A percentile compares a stretch with the other conserved stretches of the same genome.
These are phyloP conservation scores for Coregonus clupeaformis DNA, from an alignment of 2,113 vertebrate genomes.

Conservation along the genomic window DNA sequence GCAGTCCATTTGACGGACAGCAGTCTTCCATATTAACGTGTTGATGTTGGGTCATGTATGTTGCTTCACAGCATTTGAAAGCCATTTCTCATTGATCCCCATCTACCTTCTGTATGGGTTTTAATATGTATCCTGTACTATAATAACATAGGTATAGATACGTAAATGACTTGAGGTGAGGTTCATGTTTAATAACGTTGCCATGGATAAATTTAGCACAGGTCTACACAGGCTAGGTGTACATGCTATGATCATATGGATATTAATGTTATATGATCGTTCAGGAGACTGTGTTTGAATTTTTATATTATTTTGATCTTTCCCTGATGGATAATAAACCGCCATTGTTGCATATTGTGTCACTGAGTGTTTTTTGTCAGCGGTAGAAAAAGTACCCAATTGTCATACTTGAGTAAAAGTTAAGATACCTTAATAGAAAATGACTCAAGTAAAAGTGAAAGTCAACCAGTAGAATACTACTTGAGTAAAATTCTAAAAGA, in stretches of 20 bases:
- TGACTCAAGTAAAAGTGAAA: no score
- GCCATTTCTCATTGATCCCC: constrained; percentile 27
- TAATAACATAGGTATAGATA: constrained; percentile 55
- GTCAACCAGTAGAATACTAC: no score
- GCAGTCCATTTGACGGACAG: constrained; percentile 1
- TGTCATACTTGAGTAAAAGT: no score
- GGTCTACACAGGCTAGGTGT: constrained; percentile 9
- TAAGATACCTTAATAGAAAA: no score
- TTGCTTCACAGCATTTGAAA: constrained; percentile 58
- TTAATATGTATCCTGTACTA: constrained; percentile 65
- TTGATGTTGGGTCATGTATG: constrained; percentile 8
- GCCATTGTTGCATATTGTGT: constrained; percentile 64
- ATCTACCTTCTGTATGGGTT: constrained; percentile 47
- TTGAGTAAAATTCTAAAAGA: no score
- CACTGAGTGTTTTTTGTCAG: neutral
- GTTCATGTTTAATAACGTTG: constrained; percentile 41
- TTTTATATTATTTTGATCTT: constrained; percentile 73
- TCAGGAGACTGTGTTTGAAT: constrained; percentile 51
- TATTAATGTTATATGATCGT: neutral
- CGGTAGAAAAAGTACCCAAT: neutral
- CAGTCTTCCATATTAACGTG: neutral
- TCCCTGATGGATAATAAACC: constrained; percentile 71
- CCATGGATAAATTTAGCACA: constrained; percentile 34
- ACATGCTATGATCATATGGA: constrained; percentile 40
- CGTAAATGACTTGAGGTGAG: constrained; percentile 41